Evolutionary conservation across 2,888 invertebrate genomes (phyloP).

Genomic region (Torymus auratus): DNA sequence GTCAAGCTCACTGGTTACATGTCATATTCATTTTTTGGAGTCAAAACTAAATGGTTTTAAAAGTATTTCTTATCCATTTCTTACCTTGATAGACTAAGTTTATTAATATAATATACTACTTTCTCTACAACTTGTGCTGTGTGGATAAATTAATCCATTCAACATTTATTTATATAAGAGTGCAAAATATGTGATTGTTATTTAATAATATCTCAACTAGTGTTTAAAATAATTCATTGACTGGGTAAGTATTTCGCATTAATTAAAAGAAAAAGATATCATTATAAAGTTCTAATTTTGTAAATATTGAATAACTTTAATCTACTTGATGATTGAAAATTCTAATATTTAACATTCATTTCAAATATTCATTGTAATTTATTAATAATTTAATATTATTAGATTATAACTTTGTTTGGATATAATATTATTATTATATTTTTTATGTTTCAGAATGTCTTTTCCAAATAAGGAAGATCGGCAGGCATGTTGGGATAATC

Average conservation of each 20-base stretch:
- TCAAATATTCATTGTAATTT: slow-evolving; percentile 5
- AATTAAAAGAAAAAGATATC: slow-evolving; percentile 8
- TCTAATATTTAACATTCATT: background rate
- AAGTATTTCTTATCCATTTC: no score
- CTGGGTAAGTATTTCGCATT: slow-evolving; percentile 45
- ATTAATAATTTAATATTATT: background rate
- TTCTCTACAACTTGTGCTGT: background rate
- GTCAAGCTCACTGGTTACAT: slow-evolving; percentile 54
- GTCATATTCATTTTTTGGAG: slow-evolving; percentile 24
- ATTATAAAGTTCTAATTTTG: slow-evolving; percentile 5
- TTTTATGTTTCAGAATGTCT: slow-evolving; percentile 80
- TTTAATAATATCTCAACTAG: slow-evolving; percentile 29
- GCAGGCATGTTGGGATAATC: slow-evolving; percentile 88
- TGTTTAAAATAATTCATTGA: slow-evolving; percentile 18
- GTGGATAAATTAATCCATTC: slow-evolving; percentile 16
- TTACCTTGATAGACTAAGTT: background rate
- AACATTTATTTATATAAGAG: slow-evolving; percentile 31
- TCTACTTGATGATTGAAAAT: background rate
- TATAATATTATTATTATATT: background rate
- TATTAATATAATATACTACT: background rate
- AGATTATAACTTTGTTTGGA: background rate
- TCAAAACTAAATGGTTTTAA: no score
- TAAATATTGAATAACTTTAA: background rate
- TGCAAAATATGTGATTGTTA: slow-evolving; percentile 48
- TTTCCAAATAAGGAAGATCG: slow-evolving; percentile 89